Base-by-base conservation (phyloP, 1,140 invertebrate genomes). In the Eumeta japonica region DNA sequence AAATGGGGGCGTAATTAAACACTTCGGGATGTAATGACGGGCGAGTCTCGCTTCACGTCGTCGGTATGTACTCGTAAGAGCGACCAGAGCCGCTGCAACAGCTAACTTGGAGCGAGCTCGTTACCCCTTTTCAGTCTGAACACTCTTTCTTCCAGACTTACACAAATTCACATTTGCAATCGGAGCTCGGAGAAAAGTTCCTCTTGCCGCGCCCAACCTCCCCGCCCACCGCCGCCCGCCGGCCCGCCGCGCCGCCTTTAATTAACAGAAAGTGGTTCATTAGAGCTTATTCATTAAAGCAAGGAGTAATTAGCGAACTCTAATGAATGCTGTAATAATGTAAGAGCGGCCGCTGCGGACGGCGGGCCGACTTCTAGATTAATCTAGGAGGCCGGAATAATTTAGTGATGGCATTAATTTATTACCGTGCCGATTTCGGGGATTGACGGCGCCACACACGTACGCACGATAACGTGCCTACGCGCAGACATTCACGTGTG, bases 211-310 rank as follows among this genome's bases (percentile, higher is more conserved):
- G 50, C 41, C 47, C 44, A 42, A 40, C 47, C 16, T 36, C 45
- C 51, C 31, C 52, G 39, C 52, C 37, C 54, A 34, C 45, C n/a
- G n/a, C n/a, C n/a, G n/a, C n/a, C n/a, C n/a, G n/a, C n/a, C n/a
- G n/a, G 52, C 61, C 45, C 54, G 59, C 62, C 60, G 55, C 62
- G 61, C 76, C 67, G 78, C 83, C 83, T 86, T 85, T 86, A 85
- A 86, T 86, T 86, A 85, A 86, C 83, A 84, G 83, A 86, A 85
- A 86, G 83, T 85, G 83, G 84, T 86, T 86, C 83, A 86, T 86
- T 86, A 86, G 82, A 84, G 83, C 83, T 85, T 86, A 86, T 86
- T 86, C 83, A 86, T 86, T 86, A 86, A 84, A 85, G 83, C 83
- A 84, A 84, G 82, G 83, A 84, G 83, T 86, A 86, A 86, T 86